These are phyloP conservation scores for Pseudococcus longispinus DNA, from an alignment of 2,888 invertebrate genomes.

Conservation along the genomic window DNA sequence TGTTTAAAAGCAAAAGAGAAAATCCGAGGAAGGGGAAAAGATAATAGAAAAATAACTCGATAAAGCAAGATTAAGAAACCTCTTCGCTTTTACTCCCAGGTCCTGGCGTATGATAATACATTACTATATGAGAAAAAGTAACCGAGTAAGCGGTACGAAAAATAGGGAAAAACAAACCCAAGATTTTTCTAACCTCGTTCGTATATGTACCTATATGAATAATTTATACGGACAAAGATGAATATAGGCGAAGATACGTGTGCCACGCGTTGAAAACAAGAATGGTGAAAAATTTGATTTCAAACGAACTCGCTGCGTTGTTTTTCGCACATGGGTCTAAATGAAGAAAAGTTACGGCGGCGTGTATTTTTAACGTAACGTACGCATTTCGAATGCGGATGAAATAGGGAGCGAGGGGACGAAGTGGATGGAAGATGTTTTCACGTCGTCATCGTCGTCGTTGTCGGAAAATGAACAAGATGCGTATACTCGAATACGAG, in stretches of 20 bases:
- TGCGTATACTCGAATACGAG: not conserved
- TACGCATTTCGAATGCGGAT: not conserved
- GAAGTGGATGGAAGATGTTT: not conserved
- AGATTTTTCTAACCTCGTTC: not conserved
- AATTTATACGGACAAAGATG: not conserved
- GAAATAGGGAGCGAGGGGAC: not conserved
- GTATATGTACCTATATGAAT: slow-evolving; percentile 1
- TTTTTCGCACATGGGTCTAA: slow-evolving; percentile 11
- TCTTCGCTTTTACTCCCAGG: not conserved
- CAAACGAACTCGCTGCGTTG: not conserved
- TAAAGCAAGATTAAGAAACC: not conserved
- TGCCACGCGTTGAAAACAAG: not conserved
- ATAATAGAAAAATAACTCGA: not conserved
- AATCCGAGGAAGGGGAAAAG: not conserved
- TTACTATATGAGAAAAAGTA: not conserved
- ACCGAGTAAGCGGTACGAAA: not conserved
- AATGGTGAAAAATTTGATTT: slow-evolving; percentile 11
- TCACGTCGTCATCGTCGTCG: not conserved
- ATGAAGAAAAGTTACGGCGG: not conserved
- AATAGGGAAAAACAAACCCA: not conserved
- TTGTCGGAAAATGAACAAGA: slow-evolving; percentile 3
- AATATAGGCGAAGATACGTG: not conserved
- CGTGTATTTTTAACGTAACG: not conserved
- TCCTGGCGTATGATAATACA: not conserved
- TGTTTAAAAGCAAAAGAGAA: not conserved